phyloP scores from a whole-genome alignment of 2,888 invertebrate genomes.

The Cactoblastis cactorum region DNA sequence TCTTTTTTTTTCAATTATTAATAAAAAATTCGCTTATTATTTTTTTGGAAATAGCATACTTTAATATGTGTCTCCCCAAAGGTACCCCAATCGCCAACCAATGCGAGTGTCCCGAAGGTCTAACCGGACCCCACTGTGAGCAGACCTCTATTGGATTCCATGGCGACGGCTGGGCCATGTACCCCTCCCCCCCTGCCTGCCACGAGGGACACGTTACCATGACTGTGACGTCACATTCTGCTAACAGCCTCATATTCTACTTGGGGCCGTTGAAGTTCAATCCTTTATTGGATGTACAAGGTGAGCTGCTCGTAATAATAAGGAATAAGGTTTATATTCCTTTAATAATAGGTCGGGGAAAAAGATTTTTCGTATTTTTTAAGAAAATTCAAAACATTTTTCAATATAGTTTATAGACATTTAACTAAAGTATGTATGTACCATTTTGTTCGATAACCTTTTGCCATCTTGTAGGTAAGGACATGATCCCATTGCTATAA shows the following conservation, averaged over 20 bases:
- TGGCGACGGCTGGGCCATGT: constrained; percentile 96
- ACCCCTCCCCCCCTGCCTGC: constrained; percentile 92
- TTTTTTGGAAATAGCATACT: too few species aligned
- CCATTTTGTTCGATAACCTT: too few species aligned
- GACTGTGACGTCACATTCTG: constrained; percentile 87
- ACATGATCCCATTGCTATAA: too few species aligned
- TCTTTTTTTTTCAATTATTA: too few species aligned
- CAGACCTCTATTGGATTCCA: constrained; percentile 91
- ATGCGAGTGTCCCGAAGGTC: constrained; percentile 90
- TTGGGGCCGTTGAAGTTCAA: constrained; percentile 88
- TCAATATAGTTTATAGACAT: too few species aligned
- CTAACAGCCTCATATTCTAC: constrained; percentile 93
- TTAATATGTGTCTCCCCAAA: constrained; percentile 18
- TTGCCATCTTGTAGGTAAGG: too few species aligned
- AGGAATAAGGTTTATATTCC: too few species aligned
- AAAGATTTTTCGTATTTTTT: too few species aligned
- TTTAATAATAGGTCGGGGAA: too few species aligned
- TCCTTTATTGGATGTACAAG: constrained; percentile 82
- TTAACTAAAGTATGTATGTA: too few species aligned
- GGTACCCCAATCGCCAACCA: constrained; percentile 80
- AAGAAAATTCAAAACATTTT: too few species aligned
- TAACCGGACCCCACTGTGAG: constrained; percentile 94
- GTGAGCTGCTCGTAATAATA: constrained; percentile 44
- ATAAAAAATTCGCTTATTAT: too few species aligned
- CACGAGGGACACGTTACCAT: constrained; percentile 89